These are phyloP conservation scores for Zophobas morio DNA, from an alignment of 1,140 invertebrate genomes.

Conservation along the genomic window DNA sequence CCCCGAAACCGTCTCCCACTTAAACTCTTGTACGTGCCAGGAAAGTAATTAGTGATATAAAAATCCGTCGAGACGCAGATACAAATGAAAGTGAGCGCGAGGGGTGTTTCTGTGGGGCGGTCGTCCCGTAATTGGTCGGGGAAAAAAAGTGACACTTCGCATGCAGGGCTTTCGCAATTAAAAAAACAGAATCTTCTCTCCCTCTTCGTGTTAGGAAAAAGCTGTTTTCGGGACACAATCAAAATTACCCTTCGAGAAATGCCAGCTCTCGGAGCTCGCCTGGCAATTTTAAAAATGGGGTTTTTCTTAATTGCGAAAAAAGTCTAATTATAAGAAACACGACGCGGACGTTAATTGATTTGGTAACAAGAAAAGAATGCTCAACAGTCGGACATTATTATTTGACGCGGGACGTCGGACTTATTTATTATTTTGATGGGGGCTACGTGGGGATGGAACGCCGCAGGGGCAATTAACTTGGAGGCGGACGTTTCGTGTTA, in stretches of 20 bases:
- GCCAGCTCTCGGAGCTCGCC: constrained; percentile 44
- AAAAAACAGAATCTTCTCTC: constrained; percentile 55
- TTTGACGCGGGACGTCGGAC: constrained; percentile 53
- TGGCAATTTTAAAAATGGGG: constrained; percentile 65
- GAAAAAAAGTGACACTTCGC: constrained; percentile 61
- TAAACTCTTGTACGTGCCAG: constrained; percentile 56
- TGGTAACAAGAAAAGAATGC: constrained; percentile 63
- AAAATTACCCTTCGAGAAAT: constrained; percentile 61
- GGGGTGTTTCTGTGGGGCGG: constrained; percentile 32
- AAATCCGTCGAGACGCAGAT: constrained; percentile 62
- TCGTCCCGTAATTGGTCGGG: constrained; percentile 59
- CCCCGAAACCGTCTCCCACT: constrained; percentile 52
- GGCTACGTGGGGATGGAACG: constrained; percentile 47
- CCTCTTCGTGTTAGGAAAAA: constrained; percentile 51
- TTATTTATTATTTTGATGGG: constrained; percentile 61
- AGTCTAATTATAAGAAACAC: constrained; percentile 64
- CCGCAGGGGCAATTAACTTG: constrained; percentile 22
- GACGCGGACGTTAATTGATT: constrained; percentile 62
- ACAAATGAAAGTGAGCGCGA: constrained; percentile 61
- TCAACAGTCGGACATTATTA: constrained; percentile 54
- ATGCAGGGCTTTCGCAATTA: constrained; percentile 60
- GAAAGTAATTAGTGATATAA: constrained; percentile 64
- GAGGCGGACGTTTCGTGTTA: constrained; percentile 2
- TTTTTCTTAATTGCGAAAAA: constrained; percentile 63
- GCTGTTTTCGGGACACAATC: constrained; percentile 59